Conservation (phyloP, 2,113 vertebrate species). For the Ahaetulla prasina region DNA sequence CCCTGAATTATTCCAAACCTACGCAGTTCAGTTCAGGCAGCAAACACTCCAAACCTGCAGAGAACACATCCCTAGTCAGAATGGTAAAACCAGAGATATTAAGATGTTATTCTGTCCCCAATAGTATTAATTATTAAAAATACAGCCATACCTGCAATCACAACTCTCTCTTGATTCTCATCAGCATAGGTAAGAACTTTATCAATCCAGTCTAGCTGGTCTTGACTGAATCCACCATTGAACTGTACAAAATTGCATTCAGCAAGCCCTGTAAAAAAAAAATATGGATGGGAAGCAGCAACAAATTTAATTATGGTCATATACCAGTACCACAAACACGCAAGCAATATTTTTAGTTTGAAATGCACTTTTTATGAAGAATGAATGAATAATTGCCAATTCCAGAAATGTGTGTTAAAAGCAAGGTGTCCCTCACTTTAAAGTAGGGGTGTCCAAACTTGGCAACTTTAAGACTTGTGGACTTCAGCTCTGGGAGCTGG, state of each 20-base stretch:
- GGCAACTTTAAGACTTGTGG: too few relatives aligned
- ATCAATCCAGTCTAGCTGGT: constrained; percentile 86
- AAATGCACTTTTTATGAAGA: not conserved
- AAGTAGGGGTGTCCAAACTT: too few relatives aligned
- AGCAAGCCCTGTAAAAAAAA: constrained; percentile 64
- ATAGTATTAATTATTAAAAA: not conserved
- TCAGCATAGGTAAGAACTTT: constrained; percentile 79
- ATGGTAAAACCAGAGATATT: not conserved
- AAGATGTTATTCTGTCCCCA: not conserved
- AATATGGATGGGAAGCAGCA: constrained; percentile 9
- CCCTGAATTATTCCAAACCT: not conserved
- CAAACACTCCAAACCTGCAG: not conserved
- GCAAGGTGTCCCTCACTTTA: not conserved
- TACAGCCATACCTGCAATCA: constrained; percentile 77
- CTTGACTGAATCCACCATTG: constrained; percentile 88
- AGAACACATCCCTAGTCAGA: not conserved
- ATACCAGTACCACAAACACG: not conserved
- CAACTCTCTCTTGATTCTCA: constrained; percentile 79
- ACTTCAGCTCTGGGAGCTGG: too few relatives aligned
- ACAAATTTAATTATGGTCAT: not conserved
- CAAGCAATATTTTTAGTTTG: not conserved
- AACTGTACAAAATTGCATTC: constrained; percentile 82
- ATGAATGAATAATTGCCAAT: not conserved
- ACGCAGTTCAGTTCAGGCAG: not conserved
- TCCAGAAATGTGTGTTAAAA: not conserved